These are phyloP conservation scores for Odontamblyopus lacepedii DNA, from an alignment of 2,797 vertebrate genomes.

Conservation along the genomic window DNA sequence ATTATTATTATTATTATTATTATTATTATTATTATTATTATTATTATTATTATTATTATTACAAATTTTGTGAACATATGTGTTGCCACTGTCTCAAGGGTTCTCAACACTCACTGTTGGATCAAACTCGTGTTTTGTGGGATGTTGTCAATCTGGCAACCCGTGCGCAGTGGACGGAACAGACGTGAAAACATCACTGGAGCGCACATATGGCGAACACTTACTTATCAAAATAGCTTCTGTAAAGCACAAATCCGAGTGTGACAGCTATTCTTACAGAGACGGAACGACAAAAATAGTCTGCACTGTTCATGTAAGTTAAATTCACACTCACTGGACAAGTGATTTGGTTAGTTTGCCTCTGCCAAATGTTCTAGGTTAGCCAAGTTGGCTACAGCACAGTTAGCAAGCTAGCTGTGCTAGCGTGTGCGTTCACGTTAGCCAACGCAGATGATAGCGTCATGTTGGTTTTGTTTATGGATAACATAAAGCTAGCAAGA, in stretches of 20 bases:
- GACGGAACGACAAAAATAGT: background rate
- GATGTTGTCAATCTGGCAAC: constrained; percentile 65
- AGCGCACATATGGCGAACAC: constrained; percentile 28
- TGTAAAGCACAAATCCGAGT: background rate
- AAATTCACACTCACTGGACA: constrained; percentile 15
- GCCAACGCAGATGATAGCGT: constrained; percentile 59
- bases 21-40: too few species aligned
- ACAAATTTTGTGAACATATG: too few species aligned
- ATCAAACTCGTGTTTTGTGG: constrained; percentile 26
- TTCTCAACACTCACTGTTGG: background rate
- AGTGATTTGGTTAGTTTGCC: constrained; percentile 44
- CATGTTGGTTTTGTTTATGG: constrained; percentile 51
- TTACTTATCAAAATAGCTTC: constrained; percentile 9
- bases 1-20: too few species aligned
- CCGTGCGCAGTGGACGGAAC: constrained; percentile 49
- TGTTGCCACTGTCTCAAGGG: background rate
- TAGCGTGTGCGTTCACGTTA: constrained; percentile 61
- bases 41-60: too few species aligned
- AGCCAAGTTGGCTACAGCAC: constrained; percentile 55
- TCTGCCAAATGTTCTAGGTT: constrained; percentile 55
- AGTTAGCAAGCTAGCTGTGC: constrained; percentile 57
- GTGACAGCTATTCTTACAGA: constrained; percentile 8
- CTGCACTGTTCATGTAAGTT: constrained; percentile 52
- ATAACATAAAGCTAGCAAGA: constrained; percentile 41
- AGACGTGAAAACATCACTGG: constrained; percentile 27